Base-by-base conservation (phyloP, 1,140 invertebrate species). In the Pristionchus pacificus region DNA sequence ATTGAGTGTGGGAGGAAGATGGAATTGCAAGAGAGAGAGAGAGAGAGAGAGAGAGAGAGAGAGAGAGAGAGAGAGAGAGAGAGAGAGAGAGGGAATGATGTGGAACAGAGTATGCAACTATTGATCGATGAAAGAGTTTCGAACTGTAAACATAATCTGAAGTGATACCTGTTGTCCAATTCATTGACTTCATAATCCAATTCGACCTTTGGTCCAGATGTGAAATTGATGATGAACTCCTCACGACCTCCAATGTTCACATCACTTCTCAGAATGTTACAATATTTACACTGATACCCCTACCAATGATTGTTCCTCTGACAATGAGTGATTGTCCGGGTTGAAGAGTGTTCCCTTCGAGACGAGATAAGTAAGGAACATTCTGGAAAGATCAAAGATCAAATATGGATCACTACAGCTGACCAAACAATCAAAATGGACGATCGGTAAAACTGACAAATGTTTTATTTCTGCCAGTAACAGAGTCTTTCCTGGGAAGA, bases 161-260 rank as follows among this genome's bases (percentile, higher is more conserved):
- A n/a, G n/a, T n/a, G n/a, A n/a, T n/a, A 49, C 2, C 81, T 76
- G 60, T 84, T 72, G 57, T 84, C 80, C n/a, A 83, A 68, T 30
- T 63, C 38, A n/a, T 75, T 69, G n/a, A 67, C 66, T 38, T 78
- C 82, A 14, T 78, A 73, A 25, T 84, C 82, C 2, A 78, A 68
- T 68, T 84, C 82, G 19, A 83, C 81, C n/a, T 69, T 61, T 24
- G 82, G 75, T 24, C 81, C 81, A 30, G 72, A 74, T 24, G 81
- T 84, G 60, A 83, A 61, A 63, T 81, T 82, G 25, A 83, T 78
- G 24, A 80, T 68, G 70, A 83, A 83, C 24, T 83, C 78, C n/a
- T 84, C 78, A 27, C 74, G 57, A 14, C 55, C 61, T 29, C 74
- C 59, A 24, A 69, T 38, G 28, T 63, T 24, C 24, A 10, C 10